Evolutionary conservation across 2,797 vertebrate genomes (phyloP).

Genomic region (Cryptoblepharus egeriae): DNA sequence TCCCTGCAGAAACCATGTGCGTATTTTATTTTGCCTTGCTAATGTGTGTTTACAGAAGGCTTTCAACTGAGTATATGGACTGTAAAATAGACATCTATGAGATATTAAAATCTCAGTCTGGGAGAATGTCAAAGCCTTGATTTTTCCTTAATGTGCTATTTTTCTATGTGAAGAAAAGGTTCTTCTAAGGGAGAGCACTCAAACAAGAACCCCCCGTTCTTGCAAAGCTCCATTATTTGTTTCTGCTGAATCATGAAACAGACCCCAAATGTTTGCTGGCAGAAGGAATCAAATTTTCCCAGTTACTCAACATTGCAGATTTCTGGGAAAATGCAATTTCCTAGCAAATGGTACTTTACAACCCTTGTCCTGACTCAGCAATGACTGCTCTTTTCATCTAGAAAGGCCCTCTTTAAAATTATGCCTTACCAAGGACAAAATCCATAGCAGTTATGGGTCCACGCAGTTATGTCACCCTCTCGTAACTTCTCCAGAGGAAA

Average conservation of each 20-base stretch:
- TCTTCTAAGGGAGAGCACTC: background rate
- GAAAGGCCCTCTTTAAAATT: background rate
- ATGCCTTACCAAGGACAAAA: too few species aligned
- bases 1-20: background rate
- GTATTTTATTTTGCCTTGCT: background rate
- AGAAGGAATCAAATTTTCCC: conserved; percentile 12
- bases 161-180: background rate
- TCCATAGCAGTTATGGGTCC: too few species aligned
- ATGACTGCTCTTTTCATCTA: background rate
- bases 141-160: background rate
- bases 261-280: background rate
- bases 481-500: too few species aligned
- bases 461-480: too few species aligned
- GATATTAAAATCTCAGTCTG: background rate
- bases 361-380: background rate
- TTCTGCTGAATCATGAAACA: conserved; percentile 1
- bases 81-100: background rate
- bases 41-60: background rate
- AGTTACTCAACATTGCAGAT: background rate
- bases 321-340: background rate
- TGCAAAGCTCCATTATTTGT: background rate
- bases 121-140: background rate
- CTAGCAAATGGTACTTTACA: background rate
- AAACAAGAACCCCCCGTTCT: background rate
- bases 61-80: background rate